Conservation (phyloP, 2,113 vertebrate species). For the Bombycilla garrulus region DNA sequence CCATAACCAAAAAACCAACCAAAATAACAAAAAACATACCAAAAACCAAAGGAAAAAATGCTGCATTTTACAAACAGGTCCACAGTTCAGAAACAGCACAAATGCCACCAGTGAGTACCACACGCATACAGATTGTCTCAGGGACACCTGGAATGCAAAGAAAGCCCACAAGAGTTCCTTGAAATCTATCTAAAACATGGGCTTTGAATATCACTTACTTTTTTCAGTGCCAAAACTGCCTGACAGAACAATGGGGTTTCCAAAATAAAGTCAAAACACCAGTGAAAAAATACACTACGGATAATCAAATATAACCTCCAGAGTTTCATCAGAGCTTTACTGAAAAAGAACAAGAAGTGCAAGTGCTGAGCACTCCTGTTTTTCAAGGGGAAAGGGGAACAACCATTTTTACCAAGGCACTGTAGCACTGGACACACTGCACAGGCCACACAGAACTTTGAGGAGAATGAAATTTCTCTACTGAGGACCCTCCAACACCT, state of each 20-base stretch:
- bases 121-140: accelerated
- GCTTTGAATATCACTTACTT: neutral
- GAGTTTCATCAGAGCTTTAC: neutral
- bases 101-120: neutral
- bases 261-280: neutral
- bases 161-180: neutral
- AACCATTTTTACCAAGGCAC: neutral
- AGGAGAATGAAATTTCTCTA: neutral
- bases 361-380: neutral
- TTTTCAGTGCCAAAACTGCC: neutral
- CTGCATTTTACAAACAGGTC: neutral
- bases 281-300: neutral
- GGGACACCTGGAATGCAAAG: neutral
- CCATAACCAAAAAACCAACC: neutral
- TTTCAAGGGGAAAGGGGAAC: neutral
- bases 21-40: neutral
- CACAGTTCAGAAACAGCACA: neutral
- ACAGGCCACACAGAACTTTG: neutral
- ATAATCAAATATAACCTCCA: neutral
- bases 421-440: neutral
- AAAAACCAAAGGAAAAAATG: neutral
- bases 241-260: neutral
- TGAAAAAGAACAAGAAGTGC: neutral
- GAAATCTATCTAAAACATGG: neutral
- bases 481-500: neutral